Base-by-base conservation (phyloP, 2,888 invertebrate genomes). In the Phrixothrix hirtus region DNA sequence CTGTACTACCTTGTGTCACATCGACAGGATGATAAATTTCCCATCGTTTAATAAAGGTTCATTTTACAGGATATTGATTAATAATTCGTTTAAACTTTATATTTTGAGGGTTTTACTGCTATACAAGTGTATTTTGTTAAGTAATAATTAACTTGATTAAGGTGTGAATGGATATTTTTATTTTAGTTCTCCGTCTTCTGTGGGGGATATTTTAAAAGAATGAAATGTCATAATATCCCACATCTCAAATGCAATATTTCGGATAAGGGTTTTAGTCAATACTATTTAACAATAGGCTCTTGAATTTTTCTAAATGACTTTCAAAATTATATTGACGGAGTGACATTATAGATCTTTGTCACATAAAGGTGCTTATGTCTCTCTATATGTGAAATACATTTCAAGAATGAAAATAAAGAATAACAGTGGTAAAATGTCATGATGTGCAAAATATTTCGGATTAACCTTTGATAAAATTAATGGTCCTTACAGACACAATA, bases 1-100 rank as follows among this genome's bases (percentile, higher is more conserved):
- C 55, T 60, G 65, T 63, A 57, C 65, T 61, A 62, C 61, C 59
- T 60, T 56, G 59, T 53, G 53, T 60, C 56, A 59, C 54, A 61
- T 57, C 53, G 36, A 48, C 51, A 43, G 47, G 53, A 46, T 63
- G 63, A 60, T 60, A 63, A 60, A 60, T 59, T 61, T 61, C 55
- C 55, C 59, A 41, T 55, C 58, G 54, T 54, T 34, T 45, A n/a
- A n/a, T 37, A 27, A 13, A 25, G 30, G 27, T 39, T 41, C 29
- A 32, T 25, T 45, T 51, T 51, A 35, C 32, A 30, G 16, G 39
- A 25, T 51, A 51, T 51, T 39, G 38, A 45, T 51, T 51, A 51
- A 25, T 39, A 11, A 30, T 31, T 36, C 12, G n/a, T 36, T 11
- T 17, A 21, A 36, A 27, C 27, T 9, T 11, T 27, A 10, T 10